Percentiles rank a stretch among this genome's conserved stretches.
Conservation (phyloP, 2,797 vertebrate species). For the Acrocephalus scirpaceus region DNA sequence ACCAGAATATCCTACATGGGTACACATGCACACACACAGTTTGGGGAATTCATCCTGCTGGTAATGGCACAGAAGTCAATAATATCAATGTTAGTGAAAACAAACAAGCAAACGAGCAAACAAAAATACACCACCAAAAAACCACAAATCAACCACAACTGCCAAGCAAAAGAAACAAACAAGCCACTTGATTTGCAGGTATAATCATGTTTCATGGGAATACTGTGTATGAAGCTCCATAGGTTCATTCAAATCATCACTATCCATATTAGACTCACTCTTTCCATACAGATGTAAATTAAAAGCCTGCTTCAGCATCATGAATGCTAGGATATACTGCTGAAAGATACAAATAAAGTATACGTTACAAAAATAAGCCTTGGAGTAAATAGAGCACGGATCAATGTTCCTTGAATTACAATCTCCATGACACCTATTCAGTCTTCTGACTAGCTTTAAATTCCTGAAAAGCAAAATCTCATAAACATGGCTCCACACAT, state of each 20-base stretch:
- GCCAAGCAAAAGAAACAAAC: background rate
- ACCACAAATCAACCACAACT: background rate
- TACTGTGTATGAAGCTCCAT: background rate
- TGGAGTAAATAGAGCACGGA: background rate
- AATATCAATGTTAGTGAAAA: background rate
- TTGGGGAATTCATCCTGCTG: background rate
- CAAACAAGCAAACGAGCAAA: background rate
- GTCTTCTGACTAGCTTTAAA: background rate
- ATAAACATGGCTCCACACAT: background rate
- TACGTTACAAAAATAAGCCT: background rate
- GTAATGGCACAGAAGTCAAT: background rate
- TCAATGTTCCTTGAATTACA: background rate
- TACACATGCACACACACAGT: background rate
- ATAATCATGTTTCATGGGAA: background rate
- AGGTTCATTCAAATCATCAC: background rate
- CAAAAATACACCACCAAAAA: background rate
- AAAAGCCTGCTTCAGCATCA: background rate
- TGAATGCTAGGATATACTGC: background rate
- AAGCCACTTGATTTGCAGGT: background rate
- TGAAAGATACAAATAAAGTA: background rate
- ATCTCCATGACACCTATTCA: background rate
- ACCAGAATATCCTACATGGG: background rate
- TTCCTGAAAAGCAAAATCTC: background rate
- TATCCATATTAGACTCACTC: background rate
- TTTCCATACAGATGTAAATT: background rate